Evolutionary conservation across 2,113 vertebrate species (phyloP).

Genomic region (Baryphthengus martii): DNA sequence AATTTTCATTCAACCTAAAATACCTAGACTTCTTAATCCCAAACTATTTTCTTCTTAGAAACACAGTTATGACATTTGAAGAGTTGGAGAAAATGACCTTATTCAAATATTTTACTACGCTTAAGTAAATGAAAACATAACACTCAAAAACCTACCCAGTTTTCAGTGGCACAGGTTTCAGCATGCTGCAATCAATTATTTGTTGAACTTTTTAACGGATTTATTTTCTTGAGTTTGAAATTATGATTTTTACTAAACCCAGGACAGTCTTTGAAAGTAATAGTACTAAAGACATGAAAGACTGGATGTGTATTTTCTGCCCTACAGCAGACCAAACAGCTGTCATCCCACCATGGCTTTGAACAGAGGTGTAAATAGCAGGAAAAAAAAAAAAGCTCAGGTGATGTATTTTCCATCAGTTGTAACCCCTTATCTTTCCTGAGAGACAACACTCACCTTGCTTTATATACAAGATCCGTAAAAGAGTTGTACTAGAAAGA

Average conservation of each 20-base stretch:
- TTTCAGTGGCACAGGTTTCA: background rate
- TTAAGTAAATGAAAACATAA: background rate
- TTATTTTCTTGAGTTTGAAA: background rate
- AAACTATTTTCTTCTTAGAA: background rate
- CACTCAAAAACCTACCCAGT: background rate
- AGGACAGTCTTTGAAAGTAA: background rate
- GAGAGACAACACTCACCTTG: background rate
- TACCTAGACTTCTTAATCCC: background rate
- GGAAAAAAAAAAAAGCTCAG: background rate
- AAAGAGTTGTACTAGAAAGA: background rate
- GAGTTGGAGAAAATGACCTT: background rate
- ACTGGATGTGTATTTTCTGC: accelerated
- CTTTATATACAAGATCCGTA: background rate
- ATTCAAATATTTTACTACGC: background rate
- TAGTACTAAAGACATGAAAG: background rate
- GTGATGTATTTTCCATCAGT: background rate
- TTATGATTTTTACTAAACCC: background rate
- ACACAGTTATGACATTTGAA: background rate
- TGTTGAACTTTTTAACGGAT: background rate
- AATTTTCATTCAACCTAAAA: background rate
- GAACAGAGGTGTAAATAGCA: background rate
- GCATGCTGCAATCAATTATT: background rate
- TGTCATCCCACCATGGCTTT: background rate
- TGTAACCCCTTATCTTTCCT: background rate
- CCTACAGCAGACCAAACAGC: background rate